Conservation (phyloP, 2,113 vertebrate genomes). For the Toxotes jaculatrix region DNA sequence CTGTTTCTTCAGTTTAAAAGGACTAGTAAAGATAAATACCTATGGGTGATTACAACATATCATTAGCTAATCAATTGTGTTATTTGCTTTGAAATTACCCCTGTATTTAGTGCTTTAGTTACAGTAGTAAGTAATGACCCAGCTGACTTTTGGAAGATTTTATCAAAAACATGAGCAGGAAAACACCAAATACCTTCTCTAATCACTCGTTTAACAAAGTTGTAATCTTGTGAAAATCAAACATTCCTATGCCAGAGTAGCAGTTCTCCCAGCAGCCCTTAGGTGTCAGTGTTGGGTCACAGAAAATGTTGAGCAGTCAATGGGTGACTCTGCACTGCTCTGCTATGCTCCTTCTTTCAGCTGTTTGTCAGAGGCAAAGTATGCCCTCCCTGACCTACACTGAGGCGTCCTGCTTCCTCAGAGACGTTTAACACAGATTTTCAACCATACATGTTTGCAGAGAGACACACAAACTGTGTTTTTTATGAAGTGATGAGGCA, state of each 20-base stretch:
- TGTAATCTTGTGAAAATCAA: not conserved
- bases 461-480: not conserved
- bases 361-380: constrained; percentile 18
- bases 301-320: constrained; percentile 1
- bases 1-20: not conserved
- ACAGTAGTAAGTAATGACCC: too few relatives aligned
- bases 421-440: not conserved
- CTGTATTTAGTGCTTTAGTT: not conserved
- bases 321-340: constrained; percentile 1
- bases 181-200: not conserved
- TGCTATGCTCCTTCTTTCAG: not conserved
- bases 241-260: not conserved
- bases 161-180: not conserved
- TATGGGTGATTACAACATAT: not conserved
- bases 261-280: constrained; percentile 52
- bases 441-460: too few relatives aligned
- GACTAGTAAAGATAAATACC: not conserved
- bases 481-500: not conserved
- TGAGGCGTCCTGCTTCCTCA: not conserved
- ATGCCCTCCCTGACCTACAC: not conserved
- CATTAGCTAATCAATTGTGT: not conserved
- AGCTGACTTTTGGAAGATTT: not conserved
- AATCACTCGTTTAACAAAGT: not conserved
- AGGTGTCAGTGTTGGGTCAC: constrained; percentile 79
- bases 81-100: not conserved